Evolutionary conservation across 37 sponge, comb jelly and placozoan species (phyloP).

Genomic region (Hexactinellida sp.): DNA sequence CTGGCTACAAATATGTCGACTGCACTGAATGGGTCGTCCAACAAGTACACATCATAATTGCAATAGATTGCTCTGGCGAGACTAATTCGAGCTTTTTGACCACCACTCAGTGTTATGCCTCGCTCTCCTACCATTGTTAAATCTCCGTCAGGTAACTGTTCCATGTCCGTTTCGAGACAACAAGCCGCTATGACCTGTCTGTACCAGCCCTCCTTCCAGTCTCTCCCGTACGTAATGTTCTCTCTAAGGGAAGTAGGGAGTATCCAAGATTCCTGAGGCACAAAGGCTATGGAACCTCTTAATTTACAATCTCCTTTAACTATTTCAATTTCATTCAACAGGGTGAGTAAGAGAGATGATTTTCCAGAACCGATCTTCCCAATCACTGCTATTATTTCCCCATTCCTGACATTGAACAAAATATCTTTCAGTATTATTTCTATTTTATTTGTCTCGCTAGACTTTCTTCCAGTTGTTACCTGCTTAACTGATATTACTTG

Average conservation of each 20-base stretch:
- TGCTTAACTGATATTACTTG: neutral
- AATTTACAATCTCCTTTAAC: neutral
- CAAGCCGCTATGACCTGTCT: neutral
- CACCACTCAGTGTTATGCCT: neutral
- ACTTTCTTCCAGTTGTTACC: too few relatives aligned
- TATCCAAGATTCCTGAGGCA: slow-evolving; percentile 2
- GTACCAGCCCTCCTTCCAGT: neutral
- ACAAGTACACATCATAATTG: neutral
- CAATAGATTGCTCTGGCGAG: neutral
- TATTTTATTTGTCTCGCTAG: neutral
- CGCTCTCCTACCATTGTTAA: neutral
- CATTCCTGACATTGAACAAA: neutral
- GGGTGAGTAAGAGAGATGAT: neutral
- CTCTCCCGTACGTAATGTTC: slow-evolving; percentile 13
- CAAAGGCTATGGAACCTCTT: neutral
- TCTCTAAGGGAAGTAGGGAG: slow-evolving; percentile 3
- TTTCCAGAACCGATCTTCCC: neutral
- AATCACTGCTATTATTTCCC: neutral
- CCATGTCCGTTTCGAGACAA: neutral
- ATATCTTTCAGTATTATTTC: neutral
- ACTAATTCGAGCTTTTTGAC: neutral
- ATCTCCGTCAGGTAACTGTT: neutral
- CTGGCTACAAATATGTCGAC: neutral
- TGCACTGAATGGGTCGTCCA: slow-evolving; percentile 1
- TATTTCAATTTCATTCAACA: neutral